These are phyloP conservation scores for Scelioninae gen. 1 DNA, from an alignment of 2,888 invertebrate genomes.

Conservation along the genomic window DNA sequence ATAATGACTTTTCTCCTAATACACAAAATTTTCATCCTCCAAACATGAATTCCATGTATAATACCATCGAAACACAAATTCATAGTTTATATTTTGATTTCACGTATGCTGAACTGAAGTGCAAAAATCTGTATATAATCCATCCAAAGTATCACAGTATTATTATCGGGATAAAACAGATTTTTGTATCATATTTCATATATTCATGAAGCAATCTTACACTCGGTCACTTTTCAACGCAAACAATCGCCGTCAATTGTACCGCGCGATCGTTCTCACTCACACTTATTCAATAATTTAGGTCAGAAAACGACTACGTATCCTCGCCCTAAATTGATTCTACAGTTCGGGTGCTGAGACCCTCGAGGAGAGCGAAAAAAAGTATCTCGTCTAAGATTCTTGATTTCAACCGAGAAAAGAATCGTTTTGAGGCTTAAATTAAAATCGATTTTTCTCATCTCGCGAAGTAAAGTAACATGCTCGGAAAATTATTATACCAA, in stretches of 20 bases:
- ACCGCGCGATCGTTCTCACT: slow-evolving; percentile 75
- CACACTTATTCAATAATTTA: slow-evolving; percentile 72
- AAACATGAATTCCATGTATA: too few relatives aligned
- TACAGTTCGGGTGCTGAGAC: slow-evolving; percentile 64
- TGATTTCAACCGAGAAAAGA: slow-evolving; percentile 74
- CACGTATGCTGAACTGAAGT: neutral
- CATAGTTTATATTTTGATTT: too few relatives aligned
- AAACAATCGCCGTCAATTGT: slow-evolving; percentile 71
- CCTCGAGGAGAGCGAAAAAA: slow-evolving; percentile 69
- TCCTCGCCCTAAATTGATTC: slow-evolving; percentile 69
- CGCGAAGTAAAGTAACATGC: slow-evolving; percentile 33
- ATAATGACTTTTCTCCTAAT: neutral
- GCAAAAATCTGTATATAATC: neutral
- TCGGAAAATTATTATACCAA: slow-evolving; percentile 37
- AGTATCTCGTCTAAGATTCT: slow-evolving; percentile 64
- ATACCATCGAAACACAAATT: too few relatives aligned
- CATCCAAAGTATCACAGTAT: slow-evolving; percentile 3
- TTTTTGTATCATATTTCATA: slow-evolving; percentile 62
- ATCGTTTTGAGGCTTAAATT: slow-evolving; percentile 70
- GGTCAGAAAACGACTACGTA: slow-evolving; percentile 68
- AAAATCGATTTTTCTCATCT: slow-evolving; percentile 61
- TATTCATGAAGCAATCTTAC: slow-evolving; percentile 69
- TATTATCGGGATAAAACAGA: slow-evolving; percentile 12
- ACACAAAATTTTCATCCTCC: too few relatives aligned
- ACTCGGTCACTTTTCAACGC: slow-evolving; percentile 69